These are phyloP conservation scores for Melanostigma gelatinosum DNA, from an alignment of 2,113 vertebrate genomes.

Conservation along the genomic window DNA sequence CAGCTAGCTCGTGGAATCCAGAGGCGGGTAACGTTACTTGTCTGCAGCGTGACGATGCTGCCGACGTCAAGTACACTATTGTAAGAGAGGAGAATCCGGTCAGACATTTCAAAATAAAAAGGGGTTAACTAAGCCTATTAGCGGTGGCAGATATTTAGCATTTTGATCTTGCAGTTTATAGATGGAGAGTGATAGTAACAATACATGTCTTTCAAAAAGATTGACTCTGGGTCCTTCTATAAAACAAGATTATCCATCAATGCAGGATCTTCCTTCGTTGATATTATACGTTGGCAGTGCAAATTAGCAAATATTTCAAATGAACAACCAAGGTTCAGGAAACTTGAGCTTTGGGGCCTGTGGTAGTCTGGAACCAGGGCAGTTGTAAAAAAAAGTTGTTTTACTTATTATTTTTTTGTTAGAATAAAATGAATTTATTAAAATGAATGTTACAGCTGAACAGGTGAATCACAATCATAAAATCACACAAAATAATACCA, in stretches of 20 bases:
- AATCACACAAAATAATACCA: neutral
- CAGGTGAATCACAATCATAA: neutral
- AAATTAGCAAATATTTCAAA: neutral
- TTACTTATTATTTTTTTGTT: neutral
- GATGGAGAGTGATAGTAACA: neutral
- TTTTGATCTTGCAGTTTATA: neutral
- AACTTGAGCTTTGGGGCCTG: neutral
- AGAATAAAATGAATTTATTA: neutral
- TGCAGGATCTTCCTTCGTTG: neutral
- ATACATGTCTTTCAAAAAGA: neutral
- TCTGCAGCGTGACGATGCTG: conserved; percentile 24
- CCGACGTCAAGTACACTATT: neutral
- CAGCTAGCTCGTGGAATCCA: neutral
- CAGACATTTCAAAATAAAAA: conserved; percentile 48
- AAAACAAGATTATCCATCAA: neutral
- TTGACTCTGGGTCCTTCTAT: neutral
- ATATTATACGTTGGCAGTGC: neutral
- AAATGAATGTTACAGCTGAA: neutral
- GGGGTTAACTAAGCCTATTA: neutral
- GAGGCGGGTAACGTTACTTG: neutral
- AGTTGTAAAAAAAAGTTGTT: no score
- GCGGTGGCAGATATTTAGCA: neutral
- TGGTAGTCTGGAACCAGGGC: neutral
- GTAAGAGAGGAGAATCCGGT: conserved; percentile 20
- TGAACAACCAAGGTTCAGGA: neutral